Evolutionary conservation across 2,888 invertebrate species (phyloP), one percentile per base, ranked within the genome.

Genomic region (Drosophila testacea): DNA sequence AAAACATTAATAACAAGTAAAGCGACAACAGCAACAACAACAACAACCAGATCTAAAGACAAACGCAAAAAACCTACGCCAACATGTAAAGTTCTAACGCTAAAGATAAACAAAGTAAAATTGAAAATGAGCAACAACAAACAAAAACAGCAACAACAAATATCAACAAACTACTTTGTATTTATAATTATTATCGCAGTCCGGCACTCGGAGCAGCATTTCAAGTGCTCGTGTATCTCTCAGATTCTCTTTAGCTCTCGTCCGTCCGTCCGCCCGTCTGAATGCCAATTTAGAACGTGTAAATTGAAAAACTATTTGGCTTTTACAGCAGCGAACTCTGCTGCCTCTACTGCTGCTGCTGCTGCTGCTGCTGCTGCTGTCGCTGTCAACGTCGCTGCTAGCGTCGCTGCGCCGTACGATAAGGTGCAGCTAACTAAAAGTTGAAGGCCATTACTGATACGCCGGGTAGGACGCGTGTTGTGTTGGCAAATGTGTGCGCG

Each of bases 381-480:
- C 7, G 36, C 27, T 27, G 44, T 6, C 11, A 11, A 13, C 67
- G 44, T 36, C 63, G 60, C 64, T 30, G 89, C 44, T 51, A 16
- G 22, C 88, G 79, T 59, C 83, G 79, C 72, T 61, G 80, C 11
- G 48, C 69, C 89, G 89, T 64, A 84, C 88, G 90, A 88, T 88
- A 90, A 88, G 85, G 73, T 79, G 68, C 70, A 68, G 81, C 85
- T 73, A 90, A 79, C 88, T 76, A 78, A 89, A 87, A 88, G 90
- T 88, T 88, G 90, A 88, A 88, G 88, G 90, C 90, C 88, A 90
- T 86, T 81, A 76, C 89, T 86, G 90, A 86, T 86, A 86, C 84
- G 90, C 62, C 83, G 89, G 69, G 88, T 83, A 85, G 72, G 85
- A 73, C 89, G 66, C 85, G 67, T 68, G 70, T 77, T 69, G 44